Evolutionary conservation across 2,797 vertebrate species (phyloP).

Genomic region (Cynopterus sphinx): DNA sequence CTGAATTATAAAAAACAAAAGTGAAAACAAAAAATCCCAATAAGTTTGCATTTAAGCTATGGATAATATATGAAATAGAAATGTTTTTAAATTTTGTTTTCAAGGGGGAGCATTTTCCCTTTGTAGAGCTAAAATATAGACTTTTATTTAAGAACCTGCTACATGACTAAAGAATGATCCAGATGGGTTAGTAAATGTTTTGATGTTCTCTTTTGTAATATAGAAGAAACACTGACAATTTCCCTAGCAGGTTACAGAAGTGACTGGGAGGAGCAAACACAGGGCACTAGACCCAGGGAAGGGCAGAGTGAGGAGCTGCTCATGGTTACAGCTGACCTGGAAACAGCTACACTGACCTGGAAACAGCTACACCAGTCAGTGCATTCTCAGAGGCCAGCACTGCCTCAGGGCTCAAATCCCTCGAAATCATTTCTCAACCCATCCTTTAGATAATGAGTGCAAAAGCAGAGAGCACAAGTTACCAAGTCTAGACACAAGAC

Average conservation of each 20-base stretch:
- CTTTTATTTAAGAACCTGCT: neutral
- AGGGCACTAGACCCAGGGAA: neutral
- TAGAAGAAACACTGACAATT: neutral
- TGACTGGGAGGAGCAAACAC: neutral
- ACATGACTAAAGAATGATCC: neutral
- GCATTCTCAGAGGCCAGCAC: neutral
- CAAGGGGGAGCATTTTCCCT: neutral
- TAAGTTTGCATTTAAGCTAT: neutral
- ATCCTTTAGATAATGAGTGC: neutral
- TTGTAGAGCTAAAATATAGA: neutral
- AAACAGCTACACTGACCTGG: neutral
- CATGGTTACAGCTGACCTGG: neutral
- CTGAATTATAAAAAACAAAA: neutral
- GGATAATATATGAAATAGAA: neutral
- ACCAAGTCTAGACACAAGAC: neutral
- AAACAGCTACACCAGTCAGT: too few species aligned
- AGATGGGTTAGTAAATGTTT: neutral
- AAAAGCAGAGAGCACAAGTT: neutral
- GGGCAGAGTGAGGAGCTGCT: neutral
- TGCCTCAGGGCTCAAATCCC: neutral
- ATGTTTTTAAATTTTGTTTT: neutral
- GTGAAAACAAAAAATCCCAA: neutral
- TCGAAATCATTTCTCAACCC: neutral
- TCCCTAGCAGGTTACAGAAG: neutral
- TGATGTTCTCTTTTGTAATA: neutral